A percentile compares a stretch with the other conserved stretches of the same genome.
Evolutionary conservation across 92 coral and sea anemone species (phyloP).

Genomic region (Umimayanthus kanabou): DNA sequence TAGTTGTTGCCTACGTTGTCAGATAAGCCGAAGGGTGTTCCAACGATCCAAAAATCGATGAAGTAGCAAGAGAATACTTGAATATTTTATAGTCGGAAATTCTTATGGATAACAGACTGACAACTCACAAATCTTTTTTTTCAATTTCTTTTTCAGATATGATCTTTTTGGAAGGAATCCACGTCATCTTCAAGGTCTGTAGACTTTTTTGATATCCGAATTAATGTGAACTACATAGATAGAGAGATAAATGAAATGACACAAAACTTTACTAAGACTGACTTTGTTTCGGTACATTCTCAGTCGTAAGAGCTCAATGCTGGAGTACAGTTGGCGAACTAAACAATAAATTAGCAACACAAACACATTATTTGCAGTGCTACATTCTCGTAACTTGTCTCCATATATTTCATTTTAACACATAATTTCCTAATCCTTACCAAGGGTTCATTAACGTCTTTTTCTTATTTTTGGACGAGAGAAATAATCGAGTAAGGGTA

Average conservation of each 20-base stretch:
- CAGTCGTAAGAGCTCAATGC: neutral
- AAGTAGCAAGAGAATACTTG: no score
- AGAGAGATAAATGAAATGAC: neutral
- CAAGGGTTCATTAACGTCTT: no score
- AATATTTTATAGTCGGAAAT: no score
- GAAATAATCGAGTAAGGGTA: no score
- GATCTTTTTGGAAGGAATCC: slow-evolving; percentile 88
- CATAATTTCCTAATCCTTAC: no score
- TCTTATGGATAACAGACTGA: neutral
- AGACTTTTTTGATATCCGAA: neutral
- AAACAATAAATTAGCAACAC: neutral
- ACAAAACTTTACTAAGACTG: neutral
- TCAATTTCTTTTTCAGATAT: slow-evolving; percentile 64
- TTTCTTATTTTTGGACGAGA: no score
- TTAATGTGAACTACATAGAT: neutral
- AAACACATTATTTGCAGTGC: neutral
- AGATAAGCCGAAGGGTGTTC: neutral
- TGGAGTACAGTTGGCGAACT: neutral
- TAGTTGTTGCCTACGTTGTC: no score
- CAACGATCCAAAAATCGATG: neutral
- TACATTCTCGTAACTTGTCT: no score
- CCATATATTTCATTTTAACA: no score
- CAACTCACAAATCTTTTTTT: neutral
- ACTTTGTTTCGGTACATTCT: neutral
- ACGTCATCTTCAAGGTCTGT: slow-evolving; percentile 86